Evolutionary conservation across 2,888 invertebrate species (phyloP).

Genomic region (Argynnis bischoffii): DNA sequence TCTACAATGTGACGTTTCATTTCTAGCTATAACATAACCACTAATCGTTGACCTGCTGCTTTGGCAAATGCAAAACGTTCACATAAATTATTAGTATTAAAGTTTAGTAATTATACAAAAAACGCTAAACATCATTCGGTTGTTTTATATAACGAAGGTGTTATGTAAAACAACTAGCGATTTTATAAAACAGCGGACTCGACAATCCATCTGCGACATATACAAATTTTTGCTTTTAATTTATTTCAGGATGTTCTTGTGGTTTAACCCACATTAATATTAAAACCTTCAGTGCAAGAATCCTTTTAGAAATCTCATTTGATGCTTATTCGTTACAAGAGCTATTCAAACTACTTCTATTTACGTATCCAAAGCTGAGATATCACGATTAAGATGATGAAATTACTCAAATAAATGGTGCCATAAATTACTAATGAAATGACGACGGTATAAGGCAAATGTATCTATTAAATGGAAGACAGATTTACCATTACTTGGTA

Average conservation of each 20-base stretch:
- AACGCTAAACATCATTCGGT: neutral
- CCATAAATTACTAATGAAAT: no score
- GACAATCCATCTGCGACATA: neutral
- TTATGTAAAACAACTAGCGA: no score
- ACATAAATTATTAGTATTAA: no score
- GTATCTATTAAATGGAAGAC: no score
- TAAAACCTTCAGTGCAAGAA: neutral
- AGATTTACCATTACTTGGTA: no score
- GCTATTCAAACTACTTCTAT: neutral
- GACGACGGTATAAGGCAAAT: no score
- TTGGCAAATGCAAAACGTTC: no score
- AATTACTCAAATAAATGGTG: neutral
- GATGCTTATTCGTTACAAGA: neutral
- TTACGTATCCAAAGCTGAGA: neutral
- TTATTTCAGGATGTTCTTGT: neutral
- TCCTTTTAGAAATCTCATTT: conserved; percentile 7
- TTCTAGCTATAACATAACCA: no score
- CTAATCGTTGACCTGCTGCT: no score
- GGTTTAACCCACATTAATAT: conserved; percentile 15
- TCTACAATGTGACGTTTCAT: no score
- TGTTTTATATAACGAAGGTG: neutral
- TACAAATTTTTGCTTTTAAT: no score
- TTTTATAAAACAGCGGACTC: no score
- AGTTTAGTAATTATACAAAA: neutral
- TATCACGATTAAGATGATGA: neutral